These are phyloP conservation scores for Tachina fera DNA, from an alignment of 2,888 invertebrate genomes.

Conservation along the genomic window DNA sequence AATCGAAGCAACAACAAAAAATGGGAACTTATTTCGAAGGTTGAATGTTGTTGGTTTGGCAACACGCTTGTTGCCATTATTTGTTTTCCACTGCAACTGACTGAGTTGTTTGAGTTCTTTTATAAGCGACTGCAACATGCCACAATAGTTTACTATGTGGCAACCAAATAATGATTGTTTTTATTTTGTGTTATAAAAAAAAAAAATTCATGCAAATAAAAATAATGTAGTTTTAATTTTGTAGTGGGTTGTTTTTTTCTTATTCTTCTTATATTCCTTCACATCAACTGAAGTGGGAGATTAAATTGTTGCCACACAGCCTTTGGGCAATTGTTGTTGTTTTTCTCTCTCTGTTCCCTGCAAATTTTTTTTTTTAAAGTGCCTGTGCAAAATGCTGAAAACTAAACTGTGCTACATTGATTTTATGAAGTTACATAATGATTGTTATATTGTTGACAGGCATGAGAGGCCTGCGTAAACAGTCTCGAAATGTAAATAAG, in stretches of 20 bases:
- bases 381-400: conserved; percentile 16
- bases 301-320: conserved; percentile 50
- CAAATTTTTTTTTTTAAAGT: conserved; percentile 1
- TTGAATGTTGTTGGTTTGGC: conserved; percentile 20
- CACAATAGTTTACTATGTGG: conserved; percentile 65
- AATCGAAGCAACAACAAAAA: conserved; percentile 16
- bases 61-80: conserved; percentile 31
- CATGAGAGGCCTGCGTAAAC: too few species aligned
- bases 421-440: conserved; percentile 28
- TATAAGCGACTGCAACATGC: conserved; percentile 43
- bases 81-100: conserved; percentile 13
- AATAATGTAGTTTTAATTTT: conserved; percentile 59
- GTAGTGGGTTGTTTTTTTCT: neutral
- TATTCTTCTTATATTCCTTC: conserved; percentile 14
- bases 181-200: conserved; percentile 52
- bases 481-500: too few species aligned
- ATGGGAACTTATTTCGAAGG: conserved; percentile 49
- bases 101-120: conserved; percentile 23
- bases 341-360: neutral
- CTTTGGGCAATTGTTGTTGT: conserved; percentile 36
- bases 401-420: conserved; percentile 27
- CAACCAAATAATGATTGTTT: conserved; percentile 49
- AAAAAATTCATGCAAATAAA: neutral
- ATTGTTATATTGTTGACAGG: conserved; percentile 1
- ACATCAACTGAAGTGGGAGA: conserved; percentile 42